Conservation (phyloP, 1,140 invertebrate genomes). For the Cotesia vestalis region DNA sequence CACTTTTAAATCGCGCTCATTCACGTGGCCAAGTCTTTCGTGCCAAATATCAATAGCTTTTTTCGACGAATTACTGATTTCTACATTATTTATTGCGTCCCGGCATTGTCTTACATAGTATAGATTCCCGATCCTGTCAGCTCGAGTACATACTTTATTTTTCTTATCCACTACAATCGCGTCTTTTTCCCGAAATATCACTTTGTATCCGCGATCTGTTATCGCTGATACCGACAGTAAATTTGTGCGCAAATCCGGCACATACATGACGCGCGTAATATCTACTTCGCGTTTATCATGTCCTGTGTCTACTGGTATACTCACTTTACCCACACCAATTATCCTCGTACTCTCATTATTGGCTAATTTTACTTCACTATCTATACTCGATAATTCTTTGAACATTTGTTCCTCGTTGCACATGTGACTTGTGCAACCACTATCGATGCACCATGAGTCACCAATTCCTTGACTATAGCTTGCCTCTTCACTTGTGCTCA, state of each 20-base stretch:
- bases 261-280: constrained; percentile 33
- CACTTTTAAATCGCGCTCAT: constrained; percentile 28
- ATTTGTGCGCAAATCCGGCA: constrained; percentile 39
- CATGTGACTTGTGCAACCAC: constrained; percentile 35
- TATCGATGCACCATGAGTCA: constrained; percentile 36
- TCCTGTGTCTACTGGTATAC: constrained; percentile 19
- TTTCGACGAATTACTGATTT: constrained; percentile 2
- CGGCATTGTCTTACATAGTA: constrained; percentile 27
- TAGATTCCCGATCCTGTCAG: constrained; percentile 32
- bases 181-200: constrained; percentile 31
- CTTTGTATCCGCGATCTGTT: constrained; percentile 33
- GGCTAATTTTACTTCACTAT: constrained; percentile 34
- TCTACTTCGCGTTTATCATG: constrained; percentile 25
- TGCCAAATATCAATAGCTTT: constrained; percentile 27
- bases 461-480: constrained; percentile 8
- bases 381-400: constrained; percentile 11
- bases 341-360: constrained; percentile 30
- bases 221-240: constrained; percentile 36
- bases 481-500: constrained; percentile 29
- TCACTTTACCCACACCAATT: constrained; percentile 34
- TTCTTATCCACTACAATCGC: constrained; percentile 29
- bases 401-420: constrained; percentile 35
- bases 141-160: constrained; percentile 9
- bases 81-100: constrained; percentile 8
- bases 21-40: constrained; percentile 29